Conservation (phyloP, 2,888 invertebrate genomes). For the Epistrophella euchroma region DNA sequence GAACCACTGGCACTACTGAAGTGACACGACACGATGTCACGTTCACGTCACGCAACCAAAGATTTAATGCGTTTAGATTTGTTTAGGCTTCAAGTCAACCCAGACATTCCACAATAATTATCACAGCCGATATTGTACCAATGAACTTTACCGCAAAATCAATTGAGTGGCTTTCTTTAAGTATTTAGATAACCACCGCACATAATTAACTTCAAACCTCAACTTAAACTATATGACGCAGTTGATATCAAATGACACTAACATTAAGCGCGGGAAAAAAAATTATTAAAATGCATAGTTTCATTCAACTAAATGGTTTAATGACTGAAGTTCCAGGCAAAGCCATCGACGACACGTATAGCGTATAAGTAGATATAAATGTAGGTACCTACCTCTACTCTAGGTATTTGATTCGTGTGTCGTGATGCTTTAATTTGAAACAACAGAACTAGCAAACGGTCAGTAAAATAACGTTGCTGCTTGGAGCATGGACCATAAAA, state of each 20-base stretch:
- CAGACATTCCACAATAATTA: constrained; percentile 46
- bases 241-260: constrained; percentile 52
- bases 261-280: constrained; percentile 59
- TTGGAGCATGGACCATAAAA: constrained; percentile 56
- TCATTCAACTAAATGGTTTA: constrained; percentile 51
- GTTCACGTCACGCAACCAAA: constrained; percentile 43
- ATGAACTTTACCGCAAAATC: constrained; percentile 63
- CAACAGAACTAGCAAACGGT: constrained; percentile 27
- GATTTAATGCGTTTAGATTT: constrained; percentile 65
- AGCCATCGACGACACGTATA: not conserved
- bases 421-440: constrained; percentile 25
- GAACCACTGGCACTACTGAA: not conserved
- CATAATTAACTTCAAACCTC: constrained; percentile 28
- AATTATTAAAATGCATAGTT: constrained; percentile 30
- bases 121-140: constrained; percentile 31
- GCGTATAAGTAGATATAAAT: not conserved
- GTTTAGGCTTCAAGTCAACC: constrained; percentile 21
- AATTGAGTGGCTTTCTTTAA: constrained; percentile 52
- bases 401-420: too few species aligned
- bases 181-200: too few species aligned
- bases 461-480: constrained; percentile 21
- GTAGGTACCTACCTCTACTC: too few species aligned
- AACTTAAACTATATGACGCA: constrained; percentile 2
- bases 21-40: constrained; percentile 35
- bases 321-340: constrained; percentile 21